Conservation (phyloP, 2,888 invertebrate species). For the Morinoia aosen region DNA sequence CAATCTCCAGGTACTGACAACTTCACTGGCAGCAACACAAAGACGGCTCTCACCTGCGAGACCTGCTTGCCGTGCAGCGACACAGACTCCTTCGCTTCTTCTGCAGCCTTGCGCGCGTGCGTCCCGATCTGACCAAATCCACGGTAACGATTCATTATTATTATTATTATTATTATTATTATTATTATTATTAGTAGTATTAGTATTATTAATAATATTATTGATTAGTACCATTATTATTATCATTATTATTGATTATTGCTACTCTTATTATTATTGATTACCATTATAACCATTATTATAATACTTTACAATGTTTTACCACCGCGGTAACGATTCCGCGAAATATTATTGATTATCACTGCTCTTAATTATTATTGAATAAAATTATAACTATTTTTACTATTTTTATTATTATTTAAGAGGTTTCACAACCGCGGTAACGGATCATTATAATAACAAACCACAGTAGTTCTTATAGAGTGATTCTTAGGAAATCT, state of each 20-base stretch:
- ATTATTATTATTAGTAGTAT: too few species aligned
- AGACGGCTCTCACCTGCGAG: constrained; percentile 49
- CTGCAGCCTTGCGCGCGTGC: constrained; percentile 67
- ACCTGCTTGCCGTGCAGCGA: constrained; percentile 65
- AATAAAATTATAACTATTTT: too few species aligned
- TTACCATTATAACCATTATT: too few species aligned
- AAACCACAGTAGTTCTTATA: too few species aligned
- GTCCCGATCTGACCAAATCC: constrained; percentile 60
- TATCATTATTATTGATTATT: background rate
- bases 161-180: too few species aligned
- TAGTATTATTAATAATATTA: too few species aligned
- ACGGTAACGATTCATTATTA: background rate
- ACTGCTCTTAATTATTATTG: background rate
- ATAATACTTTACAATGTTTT: too few species aligned
- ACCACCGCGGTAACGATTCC: too few species aligned
- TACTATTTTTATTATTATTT: too few species aligned
- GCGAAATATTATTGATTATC: background rate
- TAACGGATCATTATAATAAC: too few species aligned
- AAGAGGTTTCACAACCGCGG: too few species aligned
- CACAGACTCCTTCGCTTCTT: constrained; percentile 64
- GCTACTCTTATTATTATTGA: background rate
- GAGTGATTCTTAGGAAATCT: too few species aligned
- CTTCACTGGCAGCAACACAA: background rate
- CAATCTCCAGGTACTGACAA: background rate
- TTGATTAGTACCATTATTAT: background rate